These are phyloP conservation scores for Passer domesticus DNA, from an alignment of 2,113 vertebrate genomes.

Conservation along the genomic window DNA sequence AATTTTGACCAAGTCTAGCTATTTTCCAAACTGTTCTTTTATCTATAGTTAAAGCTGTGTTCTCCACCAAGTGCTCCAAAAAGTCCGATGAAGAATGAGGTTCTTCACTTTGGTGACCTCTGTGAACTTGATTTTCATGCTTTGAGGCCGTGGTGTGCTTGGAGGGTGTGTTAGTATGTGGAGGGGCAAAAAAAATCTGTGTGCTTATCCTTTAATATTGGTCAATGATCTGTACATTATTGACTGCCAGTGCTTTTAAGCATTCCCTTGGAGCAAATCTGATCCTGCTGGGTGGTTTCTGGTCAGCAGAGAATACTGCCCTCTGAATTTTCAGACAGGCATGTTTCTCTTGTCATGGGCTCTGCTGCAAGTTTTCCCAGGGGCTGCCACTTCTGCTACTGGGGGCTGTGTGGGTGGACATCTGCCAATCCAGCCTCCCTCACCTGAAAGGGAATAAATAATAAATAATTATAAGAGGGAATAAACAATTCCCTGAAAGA, in stretches of 20 bases:
- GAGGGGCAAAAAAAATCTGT: not conserved
- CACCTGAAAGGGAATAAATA: not conserved
- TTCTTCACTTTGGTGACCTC: not conserved
- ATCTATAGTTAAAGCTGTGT: not conserved
- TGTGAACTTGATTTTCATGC: not conserved
- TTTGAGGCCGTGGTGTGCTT: not conserved
- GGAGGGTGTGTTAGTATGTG: not conserved
- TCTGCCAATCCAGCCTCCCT: not conserved
- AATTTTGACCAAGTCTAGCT: not conserved
- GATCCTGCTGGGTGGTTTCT: not conserved
- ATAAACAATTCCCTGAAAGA: not conserved
- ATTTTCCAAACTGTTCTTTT: not conserved
- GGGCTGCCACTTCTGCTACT: not conserved
- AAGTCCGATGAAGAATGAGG: not conserved
- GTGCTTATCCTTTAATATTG: not conserved
- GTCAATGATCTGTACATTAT: not conserved
- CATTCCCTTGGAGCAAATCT: not conserved
- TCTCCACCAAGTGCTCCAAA: not conserved
- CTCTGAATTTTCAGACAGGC: not conserved
- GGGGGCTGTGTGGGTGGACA: not conserved
- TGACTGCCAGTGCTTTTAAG: not conserved
- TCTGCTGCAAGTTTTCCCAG: not conserved
- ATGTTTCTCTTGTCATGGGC: rapidly evolving
- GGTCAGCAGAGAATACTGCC: not conserved
- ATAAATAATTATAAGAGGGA: no score